Evolutionary conservation across 2,888 invertebrate genomes (phyloP), one percentile per base, ranked within the genome.

Genomic region (Lapara coniferarum): DNA sequence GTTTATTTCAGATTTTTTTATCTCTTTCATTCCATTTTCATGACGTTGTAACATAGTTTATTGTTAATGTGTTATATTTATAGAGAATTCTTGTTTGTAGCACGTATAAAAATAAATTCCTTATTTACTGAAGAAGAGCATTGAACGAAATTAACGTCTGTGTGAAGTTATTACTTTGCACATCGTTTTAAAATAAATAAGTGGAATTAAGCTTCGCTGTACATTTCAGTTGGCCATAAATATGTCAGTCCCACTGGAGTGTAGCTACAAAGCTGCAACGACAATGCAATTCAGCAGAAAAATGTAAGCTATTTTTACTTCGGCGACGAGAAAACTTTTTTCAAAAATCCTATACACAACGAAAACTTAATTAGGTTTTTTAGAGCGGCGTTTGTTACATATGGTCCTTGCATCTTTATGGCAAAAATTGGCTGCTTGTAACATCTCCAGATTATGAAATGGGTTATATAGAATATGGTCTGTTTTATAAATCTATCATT

Each of bases 211-310:
- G 49, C 57, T 68, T 58, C 56, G 57, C 46, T 68, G 52, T 52
- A 58, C 51, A 51, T 57, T 68, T 68, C 68, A 68, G 68, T 46
- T 58, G 68, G 68, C 68, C 46, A 68, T 68, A 58, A 68, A 68
- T 58, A 68, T 68, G 68, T 68, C 68, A 68, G 49, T 68, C 58
- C 58, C 68, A 68, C 58, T 68, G 68, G 68, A 68, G 58, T 68
- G 57, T 52, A 58, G 68, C 68, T 68, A 57, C 58, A 58, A 68
- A 58, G 49, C 51, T 68, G 57, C 58, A 57, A 58, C 49, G 68
- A 57, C 68, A 57, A 51, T 68, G 58, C 68, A 58, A 68, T 68
- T 68, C 57, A 58, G 68, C 68, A 49, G 57, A 57, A 68, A 68
- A 57, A 68, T 68, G 53, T 56, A 44, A 56, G 46, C 67, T 56